phyloP scores from a whole-genome alignment of 2,113 vertebrate genomes.

The Oreotragus oreotragus region DNA sequence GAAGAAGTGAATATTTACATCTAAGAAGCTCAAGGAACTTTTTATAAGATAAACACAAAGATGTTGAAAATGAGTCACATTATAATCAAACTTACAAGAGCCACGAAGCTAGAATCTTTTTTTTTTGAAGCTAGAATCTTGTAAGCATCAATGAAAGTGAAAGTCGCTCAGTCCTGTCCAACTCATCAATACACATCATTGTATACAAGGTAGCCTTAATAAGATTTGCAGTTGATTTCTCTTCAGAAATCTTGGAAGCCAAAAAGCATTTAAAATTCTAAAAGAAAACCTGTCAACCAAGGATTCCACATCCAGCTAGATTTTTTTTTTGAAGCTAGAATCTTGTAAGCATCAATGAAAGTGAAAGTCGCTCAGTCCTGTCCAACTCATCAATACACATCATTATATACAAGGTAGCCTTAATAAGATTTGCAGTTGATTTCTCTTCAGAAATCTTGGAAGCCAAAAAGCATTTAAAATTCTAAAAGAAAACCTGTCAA shows the following conservation, averaged over 20 bases:
- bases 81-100: neutral
- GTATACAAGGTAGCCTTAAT: neutral
- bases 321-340: neutral
- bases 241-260: neutral
- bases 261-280: neutral
- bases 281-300: neutral
- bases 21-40: neutral
- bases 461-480: neutral
- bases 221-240: neutral
- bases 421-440: neutral
- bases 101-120: neutral
- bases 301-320: neutral
- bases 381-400: neutral
- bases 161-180: neutral
- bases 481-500: neutral
- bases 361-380: neutral
- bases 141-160: neutral
- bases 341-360: neutral
- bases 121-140: neutral
- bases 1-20: neutral
- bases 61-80: neutral
- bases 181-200: neutral
- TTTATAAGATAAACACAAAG: neutral
- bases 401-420: neutral
- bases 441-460: neutral